Percentiles rank a stretch among this genome's conserved stretches.
Conservation (phyloP, 92 coral and sea anemone genomes). For the Porites cylindrica region DNA sequence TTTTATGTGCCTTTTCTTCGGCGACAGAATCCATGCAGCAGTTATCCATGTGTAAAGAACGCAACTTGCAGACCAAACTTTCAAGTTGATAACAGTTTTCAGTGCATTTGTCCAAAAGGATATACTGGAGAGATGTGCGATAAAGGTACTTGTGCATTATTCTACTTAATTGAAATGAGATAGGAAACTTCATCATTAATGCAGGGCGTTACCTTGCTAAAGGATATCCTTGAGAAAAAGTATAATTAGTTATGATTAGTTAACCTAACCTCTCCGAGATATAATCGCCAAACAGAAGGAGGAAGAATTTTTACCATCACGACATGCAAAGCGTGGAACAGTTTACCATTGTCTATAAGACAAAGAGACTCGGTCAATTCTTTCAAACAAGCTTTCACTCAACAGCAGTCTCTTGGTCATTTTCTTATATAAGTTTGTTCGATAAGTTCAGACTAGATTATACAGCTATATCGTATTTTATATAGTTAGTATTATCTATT, state of each 20-base stretch:
- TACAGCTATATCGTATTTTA: neutral
- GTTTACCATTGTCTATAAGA: neutral
- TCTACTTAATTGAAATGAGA: neutral
- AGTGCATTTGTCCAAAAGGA: constrained; percentile 30
- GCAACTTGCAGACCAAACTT: constrained; percentile 28
- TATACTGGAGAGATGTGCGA: constrained; percentile 12
- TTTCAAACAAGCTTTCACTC: neutral
- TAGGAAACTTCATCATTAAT: neutral
- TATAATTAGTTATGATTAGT: too few relatives aligned
- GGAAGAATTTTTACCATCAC: neutral
- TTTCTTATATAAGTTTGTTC: neutral
- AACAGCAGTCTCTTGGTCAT: neutral
- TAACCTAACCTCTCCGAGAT: neutral
- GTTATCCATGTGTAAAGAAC: constrained; percentile 10
- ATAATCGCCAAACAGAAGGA: neutral
- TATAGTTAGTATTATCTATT: too few relatives aligned
- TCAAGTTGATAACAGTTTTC: constrained; percentile 17
- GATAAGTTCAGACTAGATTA: too few relatives aligned
- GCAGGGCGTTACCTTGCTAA: too few relatives aligned
- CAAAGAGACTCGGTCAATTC: neutral
- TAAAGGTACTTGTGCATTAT: neutral
- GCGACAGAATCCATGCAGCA: constrained; percentile 25
- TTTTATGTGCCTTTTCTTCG: neutral
- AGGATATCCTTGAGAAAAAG: too few relatives aligned
- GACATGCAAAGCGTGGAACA: constrained; percentile 14